phyloP scores from a whole-genome alignment of 1,140 invertebrate species.

The Macrobrachium nipponense region DNA sequence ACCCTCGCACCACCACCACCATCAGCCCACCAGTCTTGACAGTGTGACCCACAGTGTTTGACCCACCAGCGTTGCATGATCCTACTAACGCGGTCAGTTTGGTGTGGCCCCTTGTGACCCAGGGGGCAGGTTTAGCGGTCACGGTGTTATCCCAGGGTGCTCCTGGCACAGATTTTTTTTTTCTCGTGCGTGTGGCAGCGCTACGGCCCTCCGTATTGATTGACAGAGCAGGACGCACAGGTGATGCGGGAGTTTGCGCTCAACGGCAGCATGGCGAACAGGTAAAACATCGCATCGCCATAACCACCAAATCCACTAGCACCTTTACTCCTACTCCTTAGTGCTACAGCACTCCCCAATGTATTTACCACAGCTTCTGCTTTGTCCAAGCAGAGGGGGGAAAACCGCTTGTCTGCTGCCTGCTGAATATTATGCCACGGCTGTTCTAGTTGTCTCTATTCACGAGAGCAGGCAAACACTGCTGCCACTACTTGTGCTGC shows the following conservation, averaged over 20 bases:
- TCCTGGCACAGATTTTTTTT: not conserved
- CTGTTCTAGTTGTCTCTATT: constrained; percentile 30
- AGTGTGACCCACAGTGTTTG: constrained; percentile 20
- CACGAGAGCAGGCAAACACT: constrained; percentile 19
- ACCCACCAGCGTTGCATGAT: not conserved
- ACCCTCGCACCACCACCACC: constrained; percentile 17
- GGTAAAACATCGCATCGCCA: constrained; percentile 46
- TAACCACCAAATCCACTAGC: constrained; percentile 34
- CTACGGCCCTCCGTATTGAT: constrained; percentile 41
- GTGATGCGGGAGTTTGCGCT: constrained; percentile 58
- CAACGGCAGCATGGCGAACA: constrained; percentile 60
- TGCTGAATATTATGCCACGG: too few species aligned
- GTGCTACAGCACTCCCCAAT: not conserved
- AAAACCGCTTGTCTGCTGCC: not conserved
- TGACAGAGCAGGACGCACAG: constrained; percentile 53
- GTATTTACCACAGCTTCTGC: constrained; percentile 31
- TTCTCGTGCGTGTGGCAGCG: constrained; percentile 52
- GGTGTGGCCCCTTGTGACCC: constrained; percentile 2
- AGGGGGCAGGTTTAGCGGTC: not conserved
- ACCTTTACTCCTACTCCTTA: constrained; percentile 41
- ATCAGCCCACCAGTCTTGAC: constrained; percentile 8
- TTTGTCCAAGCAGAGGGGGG: not conserved
- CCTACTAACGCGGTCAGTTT: not conserved
- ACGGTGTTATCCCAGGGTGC: too few species aligned
- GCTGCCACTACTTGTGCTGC: constrained; percentile 24